phyloP scores from a whole-genome alignment of 2,113 vertebrate genomes.

The Syngnathus typhle region DNA sequence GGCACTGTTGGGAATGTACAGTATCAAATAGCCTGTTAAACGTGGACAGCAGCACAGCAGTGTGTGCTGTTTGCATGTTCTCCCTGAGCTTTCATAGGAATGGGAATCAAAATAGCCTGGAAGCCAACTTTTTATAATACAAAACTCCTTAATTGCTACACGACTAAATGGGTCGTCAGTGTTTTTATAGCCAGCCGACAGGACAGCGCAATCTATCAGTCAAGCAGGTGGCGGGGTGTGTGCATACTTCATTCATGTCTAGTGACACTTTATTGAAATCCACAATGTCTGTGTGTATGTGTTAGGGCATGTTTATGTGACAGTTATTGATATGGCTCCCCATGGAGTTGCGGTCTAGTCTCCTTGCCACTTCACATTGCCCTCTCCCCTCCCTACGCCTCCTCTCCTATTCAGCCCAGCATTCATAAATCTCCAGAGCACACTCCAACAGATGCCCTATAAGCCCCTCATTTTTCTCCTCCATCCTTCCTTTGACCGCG shows the following conservation, averaged over 20 bases:
- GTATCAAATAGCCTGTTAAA: not conserved
- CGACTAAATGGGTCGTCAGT: not conserved
- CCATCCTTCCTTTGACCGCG: conserved; percentile 42
- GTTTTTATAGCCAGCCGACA: not conserved
- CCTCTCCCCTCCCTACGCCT: conserved; percentile 4
- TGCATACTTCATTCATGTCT: conserved; percentile 9
- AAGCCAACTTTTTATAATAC: not conserved
- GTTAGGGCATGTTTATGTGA: conserved; percentile 32
- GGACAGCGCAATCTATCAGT: conserved; percentile 34
- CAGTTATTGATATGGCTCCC: conserved; percentile 44
- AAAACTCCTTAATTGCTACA: not conserved
- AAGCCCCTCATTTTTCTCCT: conserved; percentile 17
- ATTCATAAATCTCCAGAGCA: conserved; percentile 56
- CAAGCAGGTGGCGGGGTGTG: conserved; percentile 26
- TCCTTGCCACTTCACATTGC: conserved; percentile 18
- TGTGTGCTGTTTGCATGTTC: not conserved
- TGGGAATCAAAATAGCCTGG: not conserved
- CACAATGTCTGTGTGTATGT: conserved; percentile 11
- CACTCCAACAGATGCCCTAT: conserved; percentile 54
- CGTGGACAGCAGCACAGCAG: no score
- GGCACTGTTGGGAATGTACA: not conserved
- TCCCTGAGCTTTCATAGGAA: no score
- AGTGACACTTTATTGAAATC: conserved; percentile 19
- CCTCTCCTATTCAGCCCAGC: conserved; percentile 22
- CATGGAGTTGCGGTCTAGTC: conserved; percentile 31